Evolutionary conservation across 2,113 vertebrate genomes (phyloP).

Genomic region (Laticauda colubrina): DNA sequence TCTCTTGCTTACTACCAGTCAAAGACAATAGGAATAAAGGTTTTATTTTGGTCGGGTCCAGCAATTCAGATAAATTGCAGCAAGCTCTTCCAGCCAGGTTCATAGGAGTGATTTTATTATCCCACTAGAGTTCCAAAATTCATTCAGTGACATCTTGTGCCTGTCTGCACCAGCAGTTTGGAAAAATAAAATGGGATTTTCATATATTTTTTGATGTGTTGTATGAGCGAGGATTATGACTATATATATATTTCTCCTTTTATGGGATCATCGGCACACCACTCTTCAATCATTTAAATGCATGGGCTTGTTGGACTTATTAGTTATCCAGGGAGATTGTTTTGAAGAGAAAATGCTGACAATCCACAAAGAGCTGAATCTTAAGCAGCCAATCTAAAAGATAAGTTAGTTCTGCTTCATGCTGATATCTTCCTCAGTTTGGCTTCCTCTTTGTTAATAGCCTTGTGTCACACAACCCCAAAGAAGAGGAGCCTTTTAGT

Average conservation of each 20-base stretch:
- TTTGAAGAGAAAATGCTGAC: not conserved
- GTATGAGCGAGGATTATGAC: slow-evolving; percentile 18
- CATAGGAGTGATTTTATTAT: slow-evolving; percentile 3
- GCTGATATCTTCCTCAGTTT: not conserved
- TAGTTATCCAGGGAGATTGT: not conserved
- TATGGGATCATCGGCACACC: not conserved
- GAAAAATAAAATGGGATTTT: slow-evolving; percentile 28
- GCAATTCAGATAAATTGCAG: not conserved
- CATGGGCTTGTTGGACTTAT: not conserved
- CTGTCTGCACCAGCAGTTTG: slow-evolving; percentile 34
- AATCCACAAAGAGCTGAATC: not conserved
- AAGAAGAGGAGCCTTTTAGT: not conserved
- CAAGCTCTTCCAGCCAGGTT: not conserved
- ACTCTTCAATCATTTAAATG: slow-evolving; percentile 28
- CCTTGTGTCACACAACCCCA: not conserved
- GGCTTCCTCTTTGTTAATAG: not conserved
- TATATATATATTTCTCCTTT: not conserved
- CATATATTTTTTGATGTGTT: slow-evolving; percentile 17
- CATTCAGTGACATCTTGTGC: not conserved
- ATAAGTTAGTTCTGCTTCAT: not conserved
- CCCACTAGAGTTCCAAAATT: slow-evolving; percentile 23
- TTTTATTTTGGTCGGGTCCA: slow-evolving; percentile 10
- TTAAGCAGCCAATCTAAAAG: not conserved
- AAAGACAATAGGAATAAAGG: slow-evolving; percentile 23
- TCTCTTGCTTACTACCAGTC: not conserved